Evolutionary conservation across 2,113 vertebrate genomes (phyloP).

Genomic region (Oxyruncus cristatus): DNA sequence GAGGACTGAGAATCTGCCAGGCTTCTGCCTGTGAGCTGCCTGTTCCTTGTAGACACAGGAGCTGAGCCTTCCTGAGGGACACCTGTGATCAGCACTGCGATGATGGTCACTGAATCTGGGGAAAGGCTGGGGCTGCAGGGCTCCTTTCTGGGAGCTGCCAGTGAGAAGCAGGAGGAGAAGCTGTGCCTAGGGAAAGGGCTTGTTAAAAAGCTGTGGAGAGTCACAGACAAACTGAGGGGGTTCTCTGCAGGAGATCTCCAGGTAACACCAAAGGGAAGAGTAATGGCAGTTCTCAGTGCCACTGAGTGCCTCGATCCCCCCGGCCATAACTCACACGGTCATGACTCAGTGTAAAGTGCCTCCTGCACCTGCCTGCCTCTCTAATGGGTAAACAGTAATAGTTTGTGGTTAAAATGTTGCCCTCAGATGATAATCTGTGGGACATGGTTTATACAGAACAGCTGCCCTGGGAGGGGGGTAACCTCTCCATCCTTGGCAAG

Average conservation of each 20-base stretch:
- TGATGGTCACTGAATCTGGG: neutral
- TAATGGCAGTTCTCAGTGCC: neutral
- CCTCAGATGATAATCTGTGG: constrained; percentile 18
- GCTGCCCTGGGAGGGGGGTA: neutral
- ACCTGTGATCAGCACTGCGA: accelerated
- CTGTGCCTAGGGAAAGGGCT: neutral
- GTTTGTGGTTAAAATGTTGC: constrained; percentile 33
- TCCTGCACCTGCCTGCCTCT: constrained; percentile 8
- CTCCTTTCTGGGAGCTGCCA: neutral
- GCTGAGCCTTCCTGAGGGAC: neutral
- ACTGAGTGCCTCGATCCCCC: neutral
- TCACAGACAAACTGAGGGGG: accelerated
- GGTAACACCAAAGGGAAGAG: neutral
- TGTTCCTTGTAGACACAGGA: neutral
- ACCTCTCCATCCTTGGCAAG: neutral
- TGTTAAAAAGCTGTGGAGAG: neutral
- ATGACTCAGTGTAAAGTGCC: neutral
- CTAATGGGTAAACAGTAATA: constrained; percentile 32
- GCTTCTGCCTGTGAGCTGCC: neutral
- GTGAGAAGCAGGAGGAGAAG: neutral
- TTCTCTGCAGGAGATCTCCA: neutral
- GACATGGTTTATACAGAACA: constrained; percentile 9
- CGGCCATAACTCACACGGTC: neutral
- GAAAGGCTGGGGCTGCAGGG: neutral
- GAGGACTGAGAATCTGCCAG: neutral